Evolutionary conservation across 35 echinoderm and acorn worm species (phyloP).

Genomic region (Acanthaster planci): DNA sequence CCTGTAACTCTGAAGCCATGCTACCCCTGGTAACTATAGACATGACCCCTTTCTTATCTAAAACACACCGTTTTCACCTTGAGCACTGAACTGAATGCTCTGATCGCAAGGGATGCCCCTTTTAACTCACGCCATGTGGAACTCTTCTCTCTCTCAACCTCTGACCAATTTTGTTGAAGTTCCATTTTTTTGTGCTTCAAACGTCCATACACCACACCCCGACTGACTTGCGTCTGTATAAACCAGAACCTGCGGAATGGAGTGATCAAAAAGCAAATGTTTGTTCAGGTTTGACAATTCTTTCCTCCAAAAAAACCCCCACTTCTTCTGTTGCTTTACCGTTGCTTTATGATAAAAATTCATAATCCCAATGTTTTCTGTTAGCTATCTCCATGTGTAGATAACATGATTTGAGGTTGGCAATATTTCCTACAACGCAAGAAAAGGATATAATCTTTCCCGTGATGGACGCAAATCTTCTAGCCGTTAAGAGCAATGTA

Average conservation of each 20-base stretch:
- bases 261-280: no score
- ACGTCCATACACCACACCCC: background rate
- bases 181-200: background rate
- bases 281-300: constrained; percentile 13
- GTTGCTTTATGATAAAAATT: background rate
- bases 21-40: no score
- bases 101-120: constrained; percentile 22
- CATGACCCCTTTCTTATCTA: constrained; percentile 36
- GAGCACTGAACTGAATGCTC: constrained; percentile 3
- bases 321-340: constrained; percentile 31
- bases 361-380: constrained; percentile 35
- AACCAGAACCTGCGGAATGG: no score
- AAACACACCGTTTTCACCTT: constrained; percentile 5
- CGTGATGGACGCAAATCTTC: constrained; percentile 19
- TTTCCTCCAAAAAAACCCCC: constrained; percentile 30
- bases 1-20: constrained; percentile 40
- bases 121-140: constrained; percentile 67
- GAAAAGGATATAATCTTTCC: constrained; percentile 46
- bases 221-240: no score
- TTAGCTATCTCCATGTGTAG: constrained; percentile 18
- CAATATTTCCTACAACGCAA: constrained; percentile 29
- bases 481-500: constrained; percentile 9
- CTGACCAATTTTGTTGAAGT: constrained; percentile 15
- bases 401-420: constrained; percentile 42
- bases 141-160: background rate